Evolutionary conservation across 2,888 invertebrate species (phyloP), one percentile per base, ranked within the genome.

Genomic region (Actias luna): DNA sequence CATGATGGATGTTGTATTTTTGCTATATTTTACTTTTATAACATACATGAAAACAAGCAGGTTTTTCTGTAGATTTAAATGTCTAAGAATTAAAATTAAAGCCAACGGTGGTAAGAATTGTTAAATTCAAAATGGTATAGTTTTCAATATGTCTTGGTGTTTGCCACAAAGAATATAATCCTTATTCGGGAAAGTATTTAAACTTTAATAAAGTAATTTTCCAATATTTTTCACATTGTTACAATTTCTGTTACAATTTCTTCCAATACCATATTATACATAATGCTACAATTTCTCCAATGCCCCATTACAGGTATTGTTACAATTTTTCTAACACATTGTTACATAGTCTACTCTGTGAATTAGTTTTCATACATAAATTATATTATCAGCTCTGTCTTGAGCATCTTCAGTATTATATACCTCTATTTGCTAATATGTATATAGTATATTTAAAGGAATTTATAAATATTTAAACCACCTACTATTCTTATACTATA

Each of bases 1-100:
- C 42, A 63, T 63, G 60, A 52, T 65, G 27, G 55, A 61, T 60
- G 22, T 65, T 61, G 57, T 39, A 60, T 50, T 57, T n/a, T 61
- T 59, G 50, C 35, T 61, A 52, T 27, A 16, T 46, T 42, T 42
- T 42, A 42, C 12, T 22, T 12, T 46, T 46, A 46, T 46, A 46
- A n/a, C 14, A 5, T n/a, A 5, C 5, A n/a, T 39, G 33, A 36
- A 16, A n/a, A n/a, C 33, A 33, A 18, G 22, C 22, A 22, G 22
- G 22, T 46, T 22, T 7, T 46, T 46, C 22, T 12, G 10, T 50
- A 50, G 22, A 50, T 25, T 2, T 25, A 25, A 46, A 50, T 25
- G 2, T 25, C 2, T 25, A 1, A 50, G 46, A 18, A n/a, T n/a
- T n/a, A n/a, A n/a, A n/a, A n/a, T n/a, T n/a, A n/a, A n/a, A n/a